These are phyloP conservation scores for Drosophila mayaguana DNA, from an alignment of 2,888 invertebrate genomes.

Conservation along the genomic window DNA sequence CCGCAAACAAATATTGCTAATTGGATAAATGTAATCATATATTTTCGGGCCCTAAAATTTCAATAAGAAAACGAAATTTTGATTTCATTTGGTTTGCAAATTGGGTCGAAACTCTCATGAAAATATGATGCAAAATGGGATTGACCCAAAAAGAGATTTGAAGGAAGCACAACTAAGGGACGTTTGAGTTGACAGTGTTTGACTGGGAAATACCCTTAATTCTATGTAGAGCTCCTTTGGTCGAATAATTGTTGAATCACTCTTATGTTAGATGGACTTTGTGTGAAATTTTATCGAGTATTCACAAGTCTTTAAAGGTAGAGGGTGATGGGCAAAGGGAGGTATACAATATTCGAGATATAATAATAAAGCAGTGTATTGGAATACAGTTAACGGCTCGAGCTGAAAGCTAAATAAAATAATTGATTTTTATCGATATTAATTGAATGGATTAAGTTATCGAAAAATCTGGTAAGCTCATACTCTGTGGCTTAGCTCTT, in stretches of 20 bases:
- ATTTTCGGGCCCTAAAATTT: not conserved
- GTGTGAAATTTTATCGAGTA: not conserved
- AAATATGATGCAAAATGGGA: not conserved
- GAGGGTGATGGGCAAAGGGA: not conserved
- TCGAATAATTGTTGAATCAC: no score
- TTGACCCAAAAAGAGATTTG: not conserved
- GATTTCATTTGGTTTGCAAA: constrained; percentile 11
- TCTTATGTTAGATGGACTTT: no score
- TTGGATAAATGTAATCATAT: constrained; percentile 11
- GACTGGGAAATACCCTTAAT: not conserved
- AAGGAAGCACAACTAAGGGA: not conserved
- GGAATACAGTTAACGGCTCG: no score
- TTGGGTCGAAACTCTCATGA: not conserved
- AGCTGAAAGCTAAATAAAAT: no score
- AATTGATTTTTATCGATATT: not conserved
- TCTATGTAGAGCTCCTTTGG: no score
- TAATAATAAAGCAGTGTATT: not conserved
- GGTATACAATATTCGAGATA: not conserved
- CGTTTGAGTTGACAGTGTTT: not conserved
- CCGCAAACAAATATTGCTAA: constrained; percentile 12
- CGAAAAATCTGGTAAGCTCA: not conserved
- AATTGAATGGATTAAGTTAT: not conserved
- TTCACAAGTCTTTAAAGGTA: not conserved
- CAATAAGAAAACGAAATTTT: not conserved
- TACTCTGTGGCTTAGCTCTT: not conserved